Evolutionary conservation across 1,140 invertebrate species (phyloP).

Genomic region (Limonius californicus): DNA sequence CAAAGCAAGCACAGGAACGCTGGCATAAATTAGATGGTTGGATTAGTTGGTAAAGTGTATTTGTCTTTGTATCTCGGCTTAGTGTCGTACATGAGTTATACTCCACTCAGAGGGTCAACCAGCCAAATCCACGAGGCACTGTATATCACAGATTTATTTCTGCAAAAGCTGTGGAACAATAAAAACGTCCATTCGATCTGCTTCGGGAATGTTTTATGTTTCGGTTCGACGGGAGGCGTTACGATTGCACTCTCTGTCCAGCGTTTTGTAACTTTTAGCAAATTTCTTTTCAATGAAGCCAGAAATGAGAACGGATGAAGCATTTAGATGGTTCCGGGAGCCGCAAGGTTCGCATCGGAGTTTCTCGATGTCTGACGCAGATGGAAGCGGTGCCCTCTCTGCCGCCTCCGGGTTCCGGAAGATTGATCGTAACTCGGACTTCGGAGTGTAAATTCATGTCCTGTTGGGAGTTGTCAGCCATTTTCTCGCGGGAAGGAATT

Average conservation of each 20-base stretch:
- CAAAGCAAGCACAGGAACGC: no score
- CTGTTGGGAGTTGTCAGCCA: slow-evolving; percentile 1
- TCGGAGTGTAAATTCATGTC: slow-evolving; percentile 7
- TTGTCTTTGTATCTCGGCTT: slow-evolving; percentile 21
- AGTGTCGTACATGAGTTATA: slow-evolving; percentile 19
- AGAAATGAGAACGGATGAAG: not conserved
- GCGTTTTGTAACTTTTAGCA: not conserved
- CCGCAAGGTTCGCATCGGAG: not conserved
- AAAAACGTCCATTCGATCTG: slow-evolving; percentile 22
- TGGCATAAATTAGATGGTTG: slow-evolving; percentile 21
- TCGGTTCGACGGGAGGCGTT: not conserved
- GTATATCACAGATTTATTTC: slow-evolving; percentile 22
- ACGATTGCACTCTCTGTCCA: not conserved
- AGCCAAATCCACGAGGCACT: slow-evolving; percentile 20
- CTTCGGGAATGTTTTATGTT: slow-evolving; percentile 20
- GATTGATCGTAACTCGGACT: slow-evolving; percentile 1
- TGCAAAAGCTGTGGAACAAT: slow-evolving; percentile 17
- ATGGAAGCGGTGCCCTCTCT: not conserved
- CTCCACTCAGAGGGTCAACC: slow-evolving; percentile 5
- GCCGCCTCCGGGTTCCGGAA: slow-evolving; percentile 2
- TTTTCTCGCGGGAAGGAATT: not conserved
- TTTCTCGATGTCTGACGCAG: not conserved
- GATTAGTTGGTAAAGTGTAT: slow-evolving; percentile 22
- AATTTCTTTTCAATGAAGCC: not conserved
- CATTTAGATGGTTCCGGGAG: not conserved